phyloP scores from a whole-genome alignment of 2,113 vertebrate species.

The Ifrita kowaldi region DNA sequence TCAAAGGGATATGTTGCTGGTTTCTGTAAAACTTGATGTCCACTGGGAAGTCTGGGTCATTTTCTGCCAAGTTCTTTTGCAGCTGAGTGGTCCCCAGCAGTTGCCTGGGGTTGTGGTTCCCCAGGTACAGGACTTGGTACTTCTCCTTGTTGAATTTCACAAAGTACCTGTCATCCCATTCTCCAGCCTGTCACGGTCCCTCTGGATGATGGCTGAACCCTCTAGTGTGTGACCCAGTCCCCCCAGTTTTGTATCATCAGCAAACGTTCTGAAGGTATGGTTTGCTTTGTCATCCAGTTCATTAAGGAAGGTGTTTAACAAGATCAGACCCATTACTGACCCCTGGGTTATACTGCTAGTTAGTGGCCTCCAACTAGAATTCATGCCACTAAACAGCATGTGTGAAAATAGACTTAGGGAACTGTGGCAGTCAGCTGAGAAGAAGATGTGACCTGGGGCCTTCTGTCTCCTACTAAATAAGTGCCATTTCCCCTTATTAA shows the following conservation, averaged over 20 bases:
- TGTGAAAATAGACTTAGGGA: not conserved
- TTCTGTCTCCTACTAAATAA: not conserved
- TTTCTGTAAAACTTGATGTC: not conserved
- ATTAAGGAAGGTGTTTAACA: not conserved
- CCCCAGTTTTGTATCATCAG: not conserved
- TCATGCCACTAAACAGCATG: not conserved
- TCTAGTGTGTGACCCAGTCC: not conserved
- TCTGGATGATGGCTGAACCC: not conserved
- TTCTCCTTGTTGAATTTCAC: not conserved
- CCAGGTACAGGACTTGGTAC: not conserved
- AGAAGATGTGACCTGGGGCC: not conserved
- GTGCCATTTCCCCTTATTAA: not conserved
- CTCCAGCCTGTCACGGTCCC: not conserved
- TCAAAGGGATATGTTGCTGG: not conserved
- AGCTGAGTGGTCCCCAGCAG: not conserved
- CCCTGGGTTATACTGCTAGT: not conserved
- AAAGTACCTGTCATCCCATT: not conserved
- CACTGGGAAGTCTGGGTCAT: not conserved
- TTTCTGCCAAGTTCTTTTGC: not conserved
- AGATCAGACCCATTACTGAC: not conserved
- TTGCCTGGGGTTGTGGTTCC: not conserved
- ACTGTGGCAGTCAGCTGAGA: not conserved
- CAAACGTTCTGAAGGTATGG: not conserved
- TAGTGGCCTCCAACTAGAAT: not conserved
- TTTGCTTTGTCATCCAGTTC: not conserved